phyloP scores from a whole-genome alignment of 2,113 vertebrate species.

The Synchiropus splendidus region DNA sequence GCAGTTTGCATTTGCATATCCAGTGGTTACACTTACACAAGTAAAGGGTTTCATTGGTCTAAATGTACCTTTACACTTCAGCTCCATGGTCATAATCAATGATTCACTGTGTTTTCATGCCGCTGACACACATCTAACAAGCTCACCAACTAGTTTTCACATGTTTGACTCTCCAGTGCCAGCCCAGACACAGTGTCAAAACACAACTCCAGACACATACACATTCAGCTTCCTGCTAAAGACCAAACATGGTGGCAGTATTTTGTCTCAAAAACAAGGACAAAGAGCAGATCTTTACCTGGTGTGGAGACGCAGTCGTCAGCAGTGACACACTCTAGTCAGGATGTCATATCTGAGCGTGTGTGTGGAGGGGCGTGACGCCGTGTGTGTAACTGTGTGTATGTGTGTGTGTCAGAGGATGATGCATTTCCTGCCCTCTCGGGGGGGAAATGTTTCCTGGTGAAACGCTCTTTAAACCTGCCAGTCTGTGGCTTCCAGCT shows the following conservation, averaged over 20 bases:
- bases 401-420: slow-evolving; percentile 17
- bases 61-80: too few relatives aligned
- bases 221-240: too few relatives aligned
- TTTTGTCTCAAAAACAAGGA: slow-evolving; percentile 25
- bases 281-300: slow-evolving; percentile 39
- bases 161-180: slow-evolving; percentile 5
- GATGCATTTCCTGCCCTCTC: slow-evolving; percentile 44
- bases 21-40: too few relatives aligned
- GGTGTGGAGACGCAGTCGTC: slow-evolving; percentile 24
- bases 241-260: too few relatives aligned
- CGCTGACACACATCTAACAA: slow-evolving; percentile 3
- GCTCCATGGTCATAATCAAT: background rate
- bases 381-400: slow-evolving; percentile 3
- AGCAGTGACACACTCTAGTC: slow-evolving; percentile 24
- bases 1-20: too few relatives aligned
- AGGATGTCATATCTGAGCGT: slow-evolving; percentile 32
- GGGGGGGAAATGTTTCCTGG: slow-evolving; percentile 30
- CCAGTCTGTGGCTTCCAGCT: background rate
- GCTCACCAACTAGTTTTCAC: slow-evolving; percentile 16
- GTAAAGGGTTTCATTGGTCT: too few relatives aligned
- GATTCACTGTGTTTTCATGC: background rate
- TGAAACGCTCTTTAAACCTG: slow-evolving; percentile 14
- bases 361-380: slow-evolving; percentile 21
- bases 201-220: background rate
- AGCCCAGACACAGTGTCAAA: background rate